These are phyloP conservation scores for Leptoteleia sp. DNA, from an alignment of 1,140 invertebrate species.

Conservation along the genomic window DNA sequence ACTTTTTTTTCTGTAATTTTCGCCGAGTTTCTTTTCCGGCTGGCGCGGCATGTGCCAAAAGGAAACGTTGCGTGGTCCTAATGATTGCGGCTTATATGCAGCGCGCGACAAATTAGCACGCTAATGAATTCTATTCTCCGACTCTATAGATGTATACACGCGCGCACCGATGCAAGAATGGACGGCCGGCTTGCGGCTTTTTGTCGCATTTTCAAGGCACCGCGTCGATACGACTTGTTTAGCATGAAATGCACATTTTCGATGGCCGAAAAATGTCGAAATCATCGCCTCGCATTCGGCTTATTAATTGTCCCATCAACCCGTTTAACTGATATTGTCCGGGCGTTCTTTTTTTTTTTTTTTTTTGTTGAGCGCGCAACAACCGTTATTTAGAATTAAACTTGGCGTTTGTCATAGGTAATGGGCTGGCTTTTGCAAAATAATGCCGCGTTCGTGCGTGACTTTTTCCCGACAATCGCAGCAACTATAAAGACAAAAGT, in stretches of 20 bases:
- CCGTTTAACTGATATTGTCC: conserved; percentile 47
- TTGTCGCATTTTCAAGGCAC: conserved; percentile 45
- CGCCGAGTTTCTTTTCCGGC: conserved; percentile 1
- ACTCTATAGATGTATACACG: conserved; percentile 48
- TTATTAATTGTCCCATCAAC: conserved; percentile 51
- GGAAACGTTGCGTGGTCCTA: conserved; percentile 55
- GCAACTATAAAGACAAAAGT: conserved; percentile 43
- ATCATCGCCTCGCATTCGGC: conserved; percentile 40
- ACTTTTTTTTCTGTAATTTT: no score
- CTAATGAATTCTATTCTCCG: conserved; percentile 66
- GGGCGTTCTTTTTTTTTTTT: conserved; percentile 17
- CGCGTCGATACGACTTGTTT: conserved; percentile 40
- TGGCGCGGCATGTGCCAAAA: conserved; percentile 32
- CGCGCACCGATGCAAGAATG: conserved; percentile 41
- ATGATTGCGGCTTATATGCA: conserved; percentile 55
- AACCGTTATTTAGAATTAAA: conserved; percentile 50
- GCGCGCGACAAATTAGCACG: conserved; percentile 64
- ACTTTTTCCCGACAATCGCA: conserved; percentile 42
- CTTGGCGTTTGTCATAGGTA: conserved; percentile 25
- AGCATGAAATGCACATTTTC: conserved; percentile 44
- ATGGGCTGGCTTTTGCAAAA: conserved; percentile 33
- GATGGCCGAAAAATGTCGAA: conserved; percentile 39
- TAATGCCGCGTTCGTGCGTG: conserved; percentile 37
- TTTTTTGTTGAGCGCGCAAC: conserved; percentile 23
- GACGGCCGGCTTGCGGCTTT: conserved; percentile 50